Evolutionary conservation across 2,888 invertebrate genomes (phyloP), one percentile per base, ranked within the genome.

Genomic region (Gryllus longicercus): DNA sequence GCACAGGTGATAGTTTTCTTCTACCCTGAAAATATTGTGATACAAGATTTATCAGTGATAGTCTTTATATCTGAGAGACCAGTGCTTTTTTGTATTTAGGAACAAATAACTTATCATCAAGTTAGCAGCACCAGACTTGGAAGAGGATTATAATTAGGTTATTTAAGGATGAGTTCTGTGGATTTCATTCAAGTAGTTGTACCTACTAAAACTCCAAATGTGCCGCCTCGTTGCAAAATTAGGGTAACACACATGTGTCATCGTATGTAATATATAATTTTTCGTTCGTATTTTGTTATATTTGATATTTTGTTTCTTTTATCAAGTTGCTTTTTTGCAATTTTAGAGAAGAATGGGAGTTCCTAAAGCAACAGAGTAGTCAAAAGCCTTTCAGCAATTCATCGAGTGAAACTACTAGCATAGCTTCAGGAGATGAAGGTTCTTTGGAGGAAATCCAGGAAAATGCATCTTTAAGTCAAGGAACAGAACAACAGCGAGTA

Each of bases 121-220:
- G 93, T 94, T 77, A 96, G 96, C 81, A 91, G 93, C 82, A 92
- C 95, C 80, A 94, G 94, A 84, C 88, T 99, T 78, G 91, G 93
- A 2, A 92, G 93, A 51, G 99, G 99, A 0, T 90, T 99, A 38
- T 99, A 99, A 88, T 89, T 99, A 83, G 96, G 98, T 74, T 99
- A 98, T 88, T 89, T 99, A 83, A 98, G 99, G 87, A 94, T 99
- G 90, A 96, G 97, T 84, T 97, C 97, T 2, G 96, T 99, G 80
- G 98, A 98, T 87, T 92, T 96, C 82, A 95, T 98, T 77, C 93
- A 96, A 85, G 93, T 99, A 14, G 94, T 99, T 77, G 98, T 98
- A 49, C 96, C 97, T 0, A 92, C 95, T 79, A 94, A 95, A 85
- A 93, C 95, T 2, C 99, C 99, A 8, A 99, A 98, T 87, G 95